These are phyloP conservation scores for Proterorhinus semilunaris DNA, from an alignment of 2,113 vertebrate species.

Conservation along the genomic window DNA sequence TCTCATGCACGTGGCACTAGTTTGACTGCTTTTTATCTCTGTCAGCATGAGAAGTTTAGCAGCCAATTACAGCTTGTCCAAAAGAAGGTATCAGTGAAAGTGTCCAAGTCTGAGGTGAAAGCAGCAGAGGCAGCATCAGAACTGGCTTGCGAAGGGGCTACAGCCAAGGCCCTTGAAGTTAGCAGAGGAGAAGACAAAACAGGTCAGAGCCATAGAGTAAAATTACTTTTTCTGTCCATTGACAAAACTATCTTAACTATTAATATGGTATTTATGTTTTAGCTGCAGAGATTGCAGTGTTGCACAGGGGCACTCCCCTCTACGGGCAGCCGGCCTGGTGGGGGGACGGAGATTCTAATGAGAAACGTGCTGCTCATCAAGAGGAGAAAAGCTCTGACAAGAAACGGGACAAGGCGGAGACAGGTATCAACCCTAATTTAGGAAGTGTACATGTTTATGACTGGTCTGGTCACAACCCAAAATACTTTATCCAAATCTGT, in stretches of 20 bases:
- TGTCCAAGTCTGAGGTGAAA: constrained; percentile 76
- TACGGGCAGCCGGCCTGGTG: constrained; percentile 98
- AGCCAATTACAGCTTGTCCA: constrained; percentile 88
- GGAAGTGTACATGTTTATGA: background rate
- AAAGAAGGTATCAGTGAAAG: constrained; percentile 51
- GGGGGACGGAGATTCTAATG: constrained; percentile 87
- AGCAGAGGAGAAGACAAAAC: constrained; percentile 84
- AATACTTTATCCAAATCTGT: background rate
- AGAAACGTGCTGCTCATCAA: constrained; percentile 77
- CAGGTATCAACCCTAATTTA: constrained; percentile 59
- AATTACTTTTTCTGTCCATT: background rate
- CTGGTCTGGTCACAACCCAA: background rate
- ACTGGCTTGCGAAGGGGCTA: constrained; percentile 32
- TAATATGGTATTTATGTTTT: background rate
- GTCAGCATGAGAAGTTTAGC: constrained; percentile 94
- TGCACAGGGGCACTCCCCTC: constrained; percentile 90
- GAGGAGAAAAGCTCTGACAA: constrained; percentile 79
- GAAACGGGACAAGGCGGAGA: constrained; percentile 73
- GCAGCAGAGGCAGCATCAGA: constrained; percentile 61
- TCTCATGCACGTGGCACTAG: background rate
- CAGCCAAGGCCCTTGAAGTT: constrained; percentile 73
- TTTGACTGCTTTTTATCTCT: background rate
- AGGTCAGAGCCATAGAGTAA: constrained; percentile 71
- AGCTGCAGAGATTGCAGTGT: constrained; percentile 77
- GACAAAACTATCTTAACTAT: background rate